Evolutionary conservation across 2,113 vertebrate genomes (phyloP), one percentile per base, ranked within the genome.

Genomic region (Hemiprocne comata): DNA sequence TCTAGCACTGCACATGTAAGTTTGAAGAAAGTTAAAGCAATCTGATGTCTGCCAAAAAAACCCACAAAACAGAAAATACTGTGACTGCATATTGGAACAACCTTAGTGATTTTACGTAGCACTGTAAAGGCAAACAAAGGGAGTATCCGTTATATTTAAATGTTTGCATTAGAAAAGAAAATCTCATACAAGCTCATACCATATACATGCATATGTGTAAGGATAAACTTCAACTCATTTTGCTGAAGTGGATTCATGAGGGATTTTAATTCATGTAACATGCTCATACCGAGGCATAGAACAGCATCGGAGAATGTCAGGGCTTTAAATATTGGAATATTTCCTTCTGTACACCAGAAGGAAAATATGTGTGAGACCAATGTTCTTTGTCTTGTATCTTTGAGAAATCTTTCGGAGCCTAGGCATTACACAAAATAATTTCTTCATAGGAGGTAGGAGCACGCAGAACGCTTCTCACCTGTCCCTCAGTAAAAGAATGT

Each of bases 121-220:
- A 65, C 44, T 69, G 13, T 66, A 61, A 87, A 91, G 74, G 25
- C 78, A 90, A 93, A 91, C 33, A 91, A 84, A 93, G 36, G 16
- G 62, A 95, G 87, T 74, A 90, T 90, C 78, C 95, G 78, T 91
- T 85, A 65, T 57, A 61, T 75, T 91, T 53, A 72, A 93, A 80
- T 3, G 2, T 80, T 72, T 38, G 15, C 55, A 87, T 87, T 72
- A 69, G 55, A 82, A 89, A 89, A 84, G 29, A 70, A 77, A 55
- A 69, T 25, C 46, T 85, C 44, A 36, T 71, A 50, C 11, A 61
- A 65, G 36, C 14, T 87, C 17, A n/a, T 84, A 26, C 42, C 8
- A 13, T 57, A 48, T 72, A 71, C 36, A 33, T 72, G 53, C 24
- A 40, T 67, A 10, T 51, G 44, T 20, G 16, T 70, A 75, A 77